Evolutionary conservation across 2,113 vertebrate genomes (phyloP).

Genomic region (Archilochus colubris): DNA sequence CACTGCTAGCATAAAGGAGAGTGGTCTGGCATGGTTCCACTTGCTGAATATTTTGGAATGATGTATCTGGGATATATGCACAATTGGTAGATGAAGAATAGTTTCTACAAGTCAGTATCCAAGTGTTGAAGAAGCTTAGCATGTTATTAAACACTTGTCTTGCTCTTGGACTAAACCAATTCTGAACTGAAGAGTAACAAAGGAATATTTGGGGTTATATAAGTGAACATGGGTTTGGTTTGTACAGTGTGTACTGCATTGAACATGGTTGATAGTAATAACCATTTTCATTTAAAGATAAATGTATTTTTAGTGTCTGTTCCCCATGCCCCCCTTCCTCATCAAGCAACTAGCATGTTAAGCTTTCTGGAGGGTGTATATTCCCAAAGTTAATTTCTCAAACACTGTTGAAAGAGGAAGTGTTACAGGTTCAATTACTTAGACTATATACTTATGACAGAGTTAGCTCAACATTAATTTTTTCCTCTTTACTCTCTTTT

Average conservation of each 20-base stretch:
- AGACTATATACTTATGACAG: conserved; percentile 57
- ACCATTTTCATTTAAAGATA: background rate
- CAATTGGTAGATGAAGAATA: background rate
- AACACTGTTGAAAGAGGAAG: conserved; percentile 63
- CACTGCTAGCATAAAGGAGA: background rate
- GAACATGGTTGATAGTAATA: background rate
- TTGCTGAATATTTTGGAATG: background rate
- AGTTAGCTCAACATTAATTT: conserved; percentile 52
- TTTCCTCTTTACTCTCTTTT: conserved; percentile 49
- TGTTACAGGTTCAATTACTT: conserved; percentile 72
- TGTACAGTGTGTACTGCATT: background rate
- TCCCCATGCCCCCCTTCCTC: background rate
- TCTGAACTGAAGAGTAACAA: background rate
- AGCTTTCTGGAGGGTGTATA: conserved; percentile 27
- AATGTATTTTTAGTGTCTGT: background rate
- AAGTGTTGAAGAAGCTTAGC: background rate
- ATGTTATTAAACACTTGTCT: background rate
- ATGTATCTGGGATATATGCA: background rate
- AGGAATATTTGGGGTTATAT: background rate
- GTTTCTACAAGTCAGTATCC: background rate
- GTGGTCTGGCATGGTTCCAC: background rate
- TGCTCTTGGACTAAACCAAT: background rate
- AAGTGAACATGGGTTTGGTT: background rate
- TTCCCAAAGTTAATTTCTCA: conserved; percentile 41
- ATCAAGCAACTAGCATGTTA: background rate